Evolutionary conservation across 2,113 vertebrate species (phyloP).

Genomic region (Tapirus terrestris): DNA sequence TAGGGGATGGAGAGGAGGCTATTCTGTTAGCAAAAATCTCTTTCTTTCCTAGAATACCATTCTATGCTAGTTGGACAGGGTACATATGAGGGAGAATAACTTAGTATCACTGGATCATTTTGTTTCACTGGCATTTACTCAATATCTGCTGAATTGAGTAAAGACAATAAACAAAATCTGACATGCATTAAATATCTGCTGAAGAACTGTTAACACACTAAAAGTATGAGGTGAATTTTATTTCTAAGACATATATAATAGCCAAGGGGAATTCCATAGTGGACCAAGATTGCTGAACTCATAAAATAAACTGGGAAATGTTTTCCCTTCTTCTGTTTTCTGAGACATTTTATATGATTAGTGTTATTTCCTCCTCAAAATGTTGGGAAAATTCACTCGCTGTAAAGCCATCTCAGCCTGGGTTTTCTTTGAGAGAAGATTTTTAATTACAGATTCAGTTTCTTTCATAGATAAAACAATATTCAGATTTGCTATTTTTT

Average conservation of each 20-base stretch:
- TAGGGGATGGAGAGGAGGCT: not conserved
- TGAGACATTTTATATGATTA: not conserved
- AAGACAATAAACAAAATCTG: conserved; percentile 38
- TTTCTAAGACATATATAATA: not conserved
- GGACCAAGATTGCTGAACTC: not conserved
- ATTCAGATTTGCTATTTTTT: not conserved
- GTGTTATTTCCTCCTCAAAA: not conserved
- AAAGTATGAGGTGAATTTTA: conserved; percentile 7
- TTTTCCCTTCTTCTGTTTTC: not conserved
- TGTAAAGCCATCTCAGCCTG: not conserved
- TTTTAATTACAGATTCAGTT: conserved; percentile 17
- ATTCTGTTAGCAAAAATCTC: conserved; percentile 3
- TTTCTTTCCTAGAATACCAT: conserved; percentile 30
- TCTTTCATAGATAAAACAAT: conserved; percentile 21
- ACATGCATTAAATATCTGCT: not conserved
- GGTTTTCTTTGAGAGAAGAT: not conserved
- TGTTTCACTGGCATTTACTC: not conserved
- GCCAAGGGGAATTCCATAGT: not conserved
- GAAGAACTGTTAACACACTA: not conserved
- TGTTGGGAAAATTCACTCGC: not conserved
- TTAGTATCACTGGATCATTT: not conserved
- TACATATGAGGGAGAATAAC: not conserved
- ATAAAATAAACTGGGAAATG: conserved; percentile 1
- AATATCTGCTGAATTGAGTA: conserved; percentile 18
- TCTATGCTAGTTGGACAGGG: not conserved